These are phyloP conservation scores for Hyla sarda DNA, from an alignment of 2,113 vertebrate species.

Conservation along the genomic window DNA sequence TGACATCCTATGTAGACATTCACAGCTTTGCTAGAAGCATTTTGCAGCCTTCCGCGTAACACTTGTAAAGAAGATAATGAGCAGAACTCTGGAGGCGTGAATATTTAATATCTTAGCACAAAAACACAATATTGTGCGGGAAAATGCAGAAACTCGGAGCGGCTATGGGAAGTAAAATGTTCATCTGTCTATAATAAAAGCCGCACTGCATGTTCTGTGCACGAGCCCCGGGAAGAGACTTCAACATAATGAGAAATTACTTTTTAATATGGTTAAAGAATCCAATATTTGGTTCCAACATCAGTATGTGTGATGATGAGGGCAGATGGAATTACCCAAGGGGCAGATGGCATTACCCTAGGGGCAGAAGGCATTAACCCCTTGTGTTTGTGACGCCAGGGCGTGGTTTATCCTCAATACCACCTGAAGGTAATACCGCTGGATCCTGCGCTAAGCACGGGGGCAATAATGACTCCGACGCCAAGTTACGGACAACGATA, in stretches of 20 bases:
- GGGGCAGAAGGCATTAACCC: too few species aligned
- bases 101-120: neutral
- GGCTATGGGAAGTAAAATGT: neutral
- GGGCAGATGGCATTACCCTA: too few species aligned
- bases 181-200: slow-evolving; percentile 11
- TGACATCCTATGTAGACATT: neutral
- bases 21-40: neutral
- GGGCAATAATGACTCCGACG: too few species aligned
- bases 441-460: too few species aligned
- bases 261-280: slow-evolving; percentile 20
- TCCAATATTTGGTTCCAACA: slow-evolving; percentile 12
- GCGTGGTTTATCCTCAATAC: too few species aligned
- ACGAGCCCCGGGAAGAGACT: neutral
- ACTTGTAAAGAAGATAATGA: neutral
- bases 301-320: too few species aligned
- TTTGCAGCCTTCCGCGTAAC: neutral
- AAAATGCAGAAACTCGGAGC: neutral
- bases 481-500: too few species aligned
- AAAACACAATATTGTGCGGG: neutral
- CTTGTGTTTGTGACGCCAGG: too few species aligned
- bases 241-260: neutral
- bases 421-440: too few species aligned
- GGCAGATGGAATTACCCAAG: too few species aligned
- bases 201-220: neutral
- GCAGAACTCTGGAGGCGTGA: neutral